Percentiles rank a stretch among this genome's conserved stretches.
These are phyloP conservation scores for Ametastegia equiseti DNA, from an alignment of 2,888 invertebrate species.

Conservation along the genomic window DNA sequence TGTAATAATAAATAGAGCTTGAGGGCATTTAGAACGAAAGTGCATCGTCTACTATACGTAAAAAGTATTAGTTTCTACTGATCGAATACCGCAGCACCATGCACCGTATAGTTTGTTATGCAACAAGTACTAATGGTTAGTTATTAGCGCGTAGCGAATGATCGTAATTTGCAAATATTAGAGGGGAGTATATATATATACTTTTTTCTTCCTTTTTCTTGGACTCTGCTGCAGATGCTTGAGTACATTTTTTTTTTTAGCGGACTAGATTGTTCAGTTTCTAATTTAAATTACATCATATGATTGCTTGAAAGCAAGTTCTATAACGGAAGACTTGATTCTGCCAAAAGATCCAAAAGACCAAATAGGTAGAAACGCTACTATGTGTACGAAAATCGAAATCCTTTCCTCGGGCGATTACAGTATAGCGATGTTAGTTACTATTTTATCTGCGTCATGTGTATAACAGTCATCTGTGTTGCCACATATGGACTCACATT, in stretches of 20 bases:
- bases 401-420: slow-evolving; percentile 3
- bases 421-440: background rate
- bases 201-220: background rate
- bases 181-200: no score
- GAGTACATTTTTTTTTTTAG: background rate
- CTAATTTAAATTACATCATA: slow-evolving; percentile 10
- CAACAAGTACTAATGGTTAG: background rate
- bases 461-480: background rate
- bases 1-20: background rate
- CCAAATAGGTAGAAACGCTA: background rate
- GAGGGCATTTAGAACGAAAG: background rate
- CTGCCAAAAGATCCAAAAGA: background rate
- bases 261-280: background rate
- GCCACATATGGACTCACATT: background rate
- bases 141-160: background rate
- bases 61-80: background rate
- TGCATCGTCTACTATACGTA: background rate
- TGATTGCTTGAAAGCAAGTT: background rate
- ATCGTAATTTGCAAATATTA: background rate
- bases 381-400: background rate
- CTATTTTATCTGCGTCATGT: slow-evolving; percentile 1
- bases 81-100: background rate
- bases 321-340: background rate
- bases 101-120: background rate
- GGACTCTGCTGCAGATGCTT: background rate